phyloP scores from a whole-genome alignment of 2,888 invertebrate species.

The Caenorhabditis macrosperma region DNA sequence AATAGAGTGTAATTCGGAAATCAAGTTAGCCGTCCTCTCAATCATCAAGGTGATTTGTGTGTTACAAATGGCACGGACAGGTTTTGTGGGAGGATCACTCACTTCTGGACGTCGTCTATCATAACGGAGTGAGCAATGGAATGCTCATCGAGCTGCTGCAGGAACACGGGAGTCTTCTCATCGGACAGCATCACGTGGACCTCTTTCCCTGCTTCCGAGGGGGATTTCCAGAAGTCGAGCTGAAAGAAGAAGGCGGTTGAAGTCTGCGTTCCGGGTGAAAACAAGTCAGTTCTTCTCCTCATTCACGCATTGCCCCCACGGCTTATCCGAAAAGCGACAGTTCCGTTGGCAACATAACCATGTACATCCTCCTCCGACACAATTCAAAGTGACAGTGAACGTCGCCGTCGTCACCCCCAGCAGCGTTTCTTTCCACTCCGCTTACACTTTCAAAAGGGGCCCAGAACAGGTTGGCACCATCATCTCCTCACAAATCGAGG shows the following conservation, averaged over 20 bases:
- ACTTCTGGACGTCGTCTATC: conserved; percentile 79
- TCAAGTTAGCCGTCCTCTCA: conserved; percentile 13
- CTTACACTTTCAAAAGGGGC: conserved; percentile 23
- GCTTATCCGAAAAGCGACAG: conserved; percentile 3
- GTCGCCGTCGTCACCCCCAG: conserved; percentile 6
- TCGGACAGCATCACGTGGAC: conserved; percentile 78
- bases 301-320: neutral
- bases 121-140: conserved; percentile 73
- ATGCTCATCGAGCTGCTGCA: conserved; percentile 58
- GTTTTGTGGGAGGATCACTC: conserved; percentile 13
- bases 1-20: conserved; percentile 13
- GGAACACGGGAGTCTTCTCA: conserved; percentile 59
- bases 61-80: conserved; percentile 7
- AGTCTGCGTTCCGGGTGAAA: no score
- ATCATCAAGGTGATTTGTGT: neutral
- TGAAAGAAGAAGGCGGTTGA: no score
- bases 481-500: neutral
- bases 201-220: conserved; percentile 72
- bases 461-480: conserved; percentile 42
- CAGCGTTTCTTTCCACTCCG: conserved; percentile 4
- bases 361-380: neutral
- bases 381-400: conserved; percentile 10
- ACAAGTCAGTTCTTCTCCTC: no score
- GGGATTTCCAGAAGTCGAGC: conserved; percentile 79
- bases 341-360: neutral